A percentile compares a stretch with the other conserved stretches of the same genome.
Evolutionary conservation across 2,113 vertebrate species (phyloP).

Genomic region (Silurus meridionalis): DNA sequence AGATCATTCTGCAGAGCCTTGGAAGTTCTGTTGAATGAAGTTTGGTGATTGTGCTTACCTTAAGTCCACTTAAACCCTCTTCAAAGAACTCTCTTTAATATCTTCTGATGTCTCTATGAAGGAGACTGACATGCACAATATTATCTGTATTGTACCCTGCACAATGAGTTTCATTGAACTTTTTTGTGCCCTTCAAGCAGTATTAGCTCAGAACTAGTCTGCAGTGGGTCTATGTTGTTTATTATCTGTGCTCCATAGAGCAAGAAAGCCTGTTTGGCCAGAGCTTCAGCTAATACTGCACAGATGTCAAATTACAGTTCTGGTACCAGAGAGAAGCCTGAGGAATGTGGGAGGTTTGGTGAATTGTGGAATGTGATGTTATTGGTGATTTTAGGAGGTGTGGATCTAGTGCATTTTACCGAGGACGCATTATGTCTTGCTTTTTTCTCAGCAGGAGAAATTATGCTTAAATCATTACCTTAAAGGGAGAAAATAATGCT

Average conservation of each 20-base stretch:
- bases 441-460: constrained; percentile 29
- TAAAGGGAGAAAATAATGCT: neutral
- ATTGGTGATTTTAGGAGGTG: constrained; percentile 47
- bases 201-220: constrained; percentile 29
- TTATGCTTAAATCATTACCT: constrained; percentile 23
- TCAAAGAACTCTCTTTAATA: neutral
- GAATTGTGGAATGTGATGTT: constrained; percentile 48
- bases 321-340: constrained; percentile 49
- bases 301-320: constrained; percentile 60
- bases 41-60: neutral
- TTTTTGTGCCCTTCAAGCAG: constrained; percentile 21
- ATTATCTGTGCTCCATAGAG: constrained; percentile 44
- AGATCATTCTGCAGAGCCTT: neutral
- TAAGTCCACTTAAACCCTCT: neutral
- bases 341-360: constrained; percentile 56
- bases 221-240: constrained; percentile 35
- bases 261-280: constrained; percentile 45
- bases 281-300: constrained; percentile 49
- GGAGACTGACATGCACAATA: constrained; percentile 3
- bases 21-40: neutral
- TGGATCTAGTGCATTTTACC: constrained; percentile 18
- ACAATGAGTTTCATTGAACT: constrained; percentile 33
- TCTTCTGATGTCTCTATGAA: constrained; percentile 33
- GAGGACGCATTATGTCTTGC: constrained; percentile 13
- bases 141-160: constrained; percentile 18